A percentile compares a stretch with the other conserved stretches of the same genome.
phyloP scores from a whole-genome alignment of 2,113 vertebrate species.

The Panurus biarmicus region DNA sequence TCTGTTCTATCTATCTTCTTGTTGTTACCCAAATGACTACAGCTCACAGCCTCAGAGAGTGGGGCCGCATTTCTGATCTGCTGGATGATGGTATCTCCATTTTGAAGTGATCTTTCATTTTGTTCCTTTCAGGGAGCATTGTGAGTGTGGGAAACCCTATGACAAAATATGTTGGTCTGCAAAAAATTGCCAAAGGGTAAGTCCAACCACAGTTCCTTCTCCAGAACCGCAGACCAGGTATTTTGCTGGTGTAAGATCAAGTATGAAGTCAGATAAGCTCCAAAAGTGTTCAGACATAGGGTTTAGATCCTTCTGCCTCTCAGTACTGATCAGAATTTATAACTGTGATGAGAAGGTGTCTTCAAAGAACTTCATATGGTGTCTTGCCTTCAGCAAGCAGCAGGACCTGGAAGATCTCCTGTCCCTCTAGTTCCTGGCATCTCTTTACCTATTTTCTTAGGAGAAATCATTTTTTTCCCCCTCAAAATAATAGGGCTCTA shows the following conservation, averaged over 20 bases:
- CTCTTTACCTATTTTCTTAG: not conserved
- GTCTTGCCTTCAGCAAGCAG: not conserved
- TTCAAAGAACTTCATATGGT: not conserved
- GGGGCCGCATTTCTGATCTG: not conserved
- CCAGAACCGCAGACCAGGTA: not conserved
- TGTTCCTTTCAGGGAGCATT: slow-evolving; percentile 79
- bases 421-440: not conserved
- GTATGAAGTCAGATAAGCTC: not conserved
- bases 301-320: not conserved
- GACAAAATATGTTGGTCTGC: slow-evolving; percentile 91
- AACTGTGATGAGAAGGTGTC: not conserved
- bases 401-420: not conserved
- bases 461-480: not conserved
- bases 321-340: not conserved
- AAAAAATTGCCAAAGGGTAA: slow-evolving; percentile 96
- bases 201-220: slow-evolving; percentile 32
- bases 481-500: not conserved
- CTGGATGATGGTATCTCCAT: not conserved
- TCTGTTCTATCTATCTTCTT: not conserved
- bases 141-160: slow-evolving; percentile 93
- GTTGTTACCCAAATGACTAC: not conserved
- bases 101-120: not conserved
- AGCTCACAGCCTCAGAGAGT: not conserved
- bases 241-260: not conserved
- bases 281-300: rapidly evolving